Evolutionary conservation across 2,797 vertebrate species (phyloP), one percentile per base, ranked within the genome.

Genomic region (Betta splendens): DNA sequence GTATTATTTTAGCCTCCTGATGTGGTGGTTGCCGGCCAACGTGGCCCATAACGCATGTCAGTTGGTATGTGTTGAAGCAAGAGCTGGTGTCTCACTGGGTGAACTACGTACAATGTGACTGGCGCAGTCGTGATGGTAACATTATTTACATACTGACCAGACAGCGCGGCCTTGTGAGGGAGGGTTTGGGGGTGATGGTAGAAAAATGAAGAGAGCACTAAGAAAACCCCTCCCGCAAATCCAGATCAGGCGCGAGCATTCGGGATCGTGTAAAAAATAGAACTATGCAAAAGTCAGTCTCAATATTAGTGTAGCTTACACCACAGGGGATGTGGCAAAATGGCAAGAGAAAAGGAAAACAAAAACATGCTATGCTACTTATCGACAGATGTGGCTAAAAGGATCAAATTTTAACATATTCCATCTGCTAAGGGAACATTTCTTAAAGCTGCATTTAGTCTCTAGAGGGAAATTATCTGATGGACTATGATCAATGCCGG

Each of bases 231-330:
- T 63, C 38, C 75, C 23, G 5, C 33, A 80, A 79, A 72, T 83
- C 43, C 80, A 75, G 73, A 85, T 81, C 68, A 85, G 78, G 66
- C 72, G 72, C 39, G 65, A 69, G 57, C 62, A 69, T 67, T 81
- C 78, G 69, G 35, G 68, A 69, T 79, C 85, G 36, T 76, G 73
- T 88, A 83, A 90, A 88, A 89, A 90, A 90, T 86, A 90, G 57
- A 90, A 73, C 87, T 89, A 91, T 89, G 85, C 79, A 91, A 87
- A 86, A 87, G 86, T 92, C 90, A 90, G 89, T 92, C 84, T 89
- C 28, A 44, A 77, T 80, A 91, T 91, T 91, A 91, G 90, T 89
- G 89, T 92, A 93, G 92, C 92, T 93, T 92, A 92, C 80, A 84
- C 88, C 89, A 89, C 85, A 64, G 71, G 66, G 38, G 52, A 39